A percentile compares a stretch with the other conserved stretches of the same genome.
Conservation (phyloP, 2,888 invertebrate species). For the Pharmacophagus antenor region DNA sequence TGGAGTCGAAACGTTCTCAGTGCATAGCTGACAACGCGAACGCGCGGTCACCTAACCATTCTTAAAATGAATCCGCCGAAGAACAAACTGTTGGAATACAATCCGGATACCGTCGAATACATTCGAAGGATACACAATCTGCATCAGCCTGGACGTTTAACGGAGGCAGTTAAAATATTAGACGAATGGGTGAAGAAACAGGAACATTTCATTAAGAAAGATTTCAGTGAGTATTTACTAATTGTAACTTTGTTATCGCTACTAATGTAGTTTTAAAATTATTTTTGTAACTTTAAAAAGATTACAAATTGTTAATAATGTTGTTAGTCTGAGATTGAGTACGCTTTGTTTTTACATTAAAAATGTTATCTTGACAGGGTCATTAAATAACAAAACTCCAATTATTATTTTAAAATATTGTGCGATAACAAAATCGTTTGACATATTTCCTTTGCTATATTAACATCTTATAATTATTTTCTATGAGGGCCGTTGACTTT, state of each 20-base stretch:
- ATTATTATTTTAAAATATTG: too few relatives aligned
- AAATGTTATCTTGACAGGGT: too few relatives aligned
- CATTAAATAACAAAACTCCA: too few relatives aligned
- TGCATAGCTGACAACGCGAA: not conserved
- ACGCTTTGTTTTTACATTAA: too few relatives aligned
- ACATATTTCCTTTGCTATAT: too few relatives aligned
- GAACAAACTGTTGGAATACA: constrained; percentile 36
- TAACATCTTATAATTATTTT: too few relatives aligned
- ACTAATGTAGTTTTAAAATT: too few relatives aligned
- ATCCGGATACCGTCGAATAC: constrained; percentile 37
- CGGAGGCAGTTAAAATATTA: constrained; percentile 44
- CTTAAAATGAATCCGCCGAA: constrained; percentile 38
- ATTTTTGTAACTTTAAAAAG: too few relatives aligned
- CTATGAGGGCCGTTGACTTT: too few relatives aligned
- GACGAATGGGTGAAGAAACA: constrained; percentile 51
- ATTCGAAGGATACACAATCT: constrained; percentile 43
- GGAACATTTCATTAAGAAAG: constrained; percentile 44
- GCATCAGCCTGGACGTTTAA: constrained; percentile 41
- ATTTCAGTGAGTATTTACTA: constrained; percentile 43
- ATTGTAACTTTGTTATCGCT: not conserved
- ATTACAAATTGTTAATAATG: too few relatives aligned
- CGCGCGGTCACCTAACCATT: not conserved
- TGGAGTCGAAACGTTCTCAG: constrained; percentile 1
- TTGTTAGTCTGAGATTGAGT: too few relatives aligned
- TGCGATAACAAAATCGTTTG: too few relatives aligned